A percentile compares a stretch with the other conserved stretches of the same genome.
These are phyloP conservation scores for Perca schrenkii DNA, from an alignment of 2,113 vertebrate species.

Conservation along the genomic window DNA sequence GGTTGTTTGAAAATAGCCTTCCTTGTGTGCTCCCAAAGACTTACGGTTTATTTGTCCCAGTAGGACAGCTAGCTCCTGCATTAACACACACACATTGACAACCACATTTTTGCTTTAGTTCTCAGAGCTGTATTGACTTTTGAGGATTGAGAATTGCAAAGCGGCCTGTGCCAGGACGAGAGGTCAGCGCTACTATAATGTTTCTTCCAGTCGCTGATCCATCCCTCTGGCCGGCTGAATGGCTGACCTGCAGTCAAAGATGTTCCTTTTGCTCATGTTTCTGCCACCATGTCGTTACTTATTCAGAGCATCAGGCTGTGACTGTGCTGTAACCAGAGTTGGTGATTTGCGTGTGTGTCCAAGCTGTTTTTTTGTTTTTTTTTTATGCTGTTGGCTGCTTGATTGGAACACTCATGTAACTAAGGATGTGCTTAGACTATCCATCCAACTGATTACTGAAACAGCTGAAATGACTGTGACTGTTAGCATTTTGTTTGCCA, in stretches of 20 bases:
- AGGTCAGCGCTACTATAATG: conserved; percentile 17
- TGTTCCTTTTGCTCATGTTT: conserved; percentile 69
- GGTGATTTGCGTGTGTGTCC: conserved; percentile 34
- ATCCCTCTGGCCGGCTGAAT: neutral
- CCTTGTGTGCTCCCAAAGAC: conserved; percentile 17
- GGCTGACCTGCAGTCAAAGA: conserved; percentile 40
- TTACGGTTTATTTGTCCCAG: conserved; percentile 12
- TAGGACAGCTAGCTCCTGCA: neutral
- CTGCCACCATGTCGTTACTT: conserved; percentile 73
- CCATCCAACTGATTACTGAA: neutral
- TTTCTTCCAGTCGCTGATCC: conserved; percentile 18
- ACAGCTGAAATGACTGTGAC: conserved; percentile 5
- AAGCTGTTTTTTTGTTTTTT: neutral
- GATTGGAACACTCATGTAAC: conserved; percentile 29
- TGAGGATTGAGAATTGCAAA: neutral
- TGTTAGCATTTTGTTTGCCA: neutral
- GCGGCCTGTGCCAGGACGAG: conserved; percentile 15
- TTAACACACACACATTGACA: neutral
- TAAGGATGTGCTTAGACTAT: conserved; percentile 25
- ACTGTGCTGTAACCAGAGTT: conserved; percentile 75
- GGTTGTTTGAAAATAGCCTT: neutral
- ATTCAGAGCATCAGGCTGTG: conserved; percentile 72
- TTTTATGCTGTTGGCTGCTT: conserved; percentile 8
- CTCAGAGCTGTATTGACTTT: conserved; percentile 9
- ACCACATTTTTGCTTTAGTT: neutral